phyloP scores from a whole-genome alignment of 2,113 vertebrate genomes.

The Chaetorhynchus papuensis region DNA sequence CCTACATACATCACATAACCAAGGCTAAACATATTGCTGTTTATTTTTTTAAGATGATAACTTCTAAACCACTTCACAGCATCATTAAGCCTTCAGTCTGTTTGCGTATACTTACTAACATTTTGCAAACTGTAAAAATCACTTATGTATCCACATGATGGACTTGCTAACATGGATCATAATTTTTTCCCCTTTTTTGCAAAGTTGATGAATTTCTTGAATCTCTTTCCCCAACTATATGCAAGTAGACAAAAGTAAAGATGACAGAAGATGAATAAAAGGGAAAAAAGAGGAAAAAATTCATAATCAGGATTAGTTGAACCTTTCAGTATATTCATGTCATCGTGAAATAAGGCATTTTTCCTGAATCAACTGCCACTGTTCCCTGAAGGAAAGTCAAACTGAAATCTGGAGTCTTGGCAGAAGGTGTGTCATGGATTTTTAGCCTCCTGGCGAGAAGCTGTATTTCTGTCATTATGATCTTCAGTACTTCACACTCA shows the following conservation, averaged over 20 bases:
- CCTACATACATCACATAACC: not conserved
- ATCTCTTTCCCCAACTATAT: not conserved
- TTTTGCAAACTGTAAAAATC: not conserved
- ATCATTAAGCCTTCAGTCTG: not conserved
- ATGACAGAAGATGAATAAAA: not conserved
- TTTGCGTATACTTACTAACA: not conserved
- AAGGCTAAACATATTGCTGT: not conserved
- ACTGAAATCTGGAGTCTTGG: not conserved
- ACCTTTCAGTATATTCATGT: not conserved
- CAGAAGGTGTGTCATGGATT: not conserved
- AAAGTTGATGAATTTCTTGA: not conserved
- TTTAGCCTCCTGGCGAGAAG: not conserved
- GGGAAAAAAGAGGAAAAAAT: not conserved
- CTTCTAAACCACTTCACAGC: not conserved
- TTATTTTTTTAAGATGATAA: not conserved
- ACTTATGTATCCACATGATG: not conserved
- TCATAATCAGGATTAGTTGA: not conserved
- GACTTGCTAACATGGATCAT: not conserved
- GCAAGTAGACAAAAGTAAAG: not conserved
- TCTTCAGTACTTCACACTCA: not conserved
- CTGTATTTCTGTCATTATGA: not conserved
- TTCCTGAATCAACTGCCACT: not conserved
- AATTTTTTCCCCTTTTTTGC: not conserved
- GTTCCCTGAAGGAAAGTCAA: not conserved
- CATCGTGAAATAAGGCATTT: not conserved